phyloP scores from a whole-genome alignment of 2,797 vertebrate genomes.

The Molossus molossus region DNA sequence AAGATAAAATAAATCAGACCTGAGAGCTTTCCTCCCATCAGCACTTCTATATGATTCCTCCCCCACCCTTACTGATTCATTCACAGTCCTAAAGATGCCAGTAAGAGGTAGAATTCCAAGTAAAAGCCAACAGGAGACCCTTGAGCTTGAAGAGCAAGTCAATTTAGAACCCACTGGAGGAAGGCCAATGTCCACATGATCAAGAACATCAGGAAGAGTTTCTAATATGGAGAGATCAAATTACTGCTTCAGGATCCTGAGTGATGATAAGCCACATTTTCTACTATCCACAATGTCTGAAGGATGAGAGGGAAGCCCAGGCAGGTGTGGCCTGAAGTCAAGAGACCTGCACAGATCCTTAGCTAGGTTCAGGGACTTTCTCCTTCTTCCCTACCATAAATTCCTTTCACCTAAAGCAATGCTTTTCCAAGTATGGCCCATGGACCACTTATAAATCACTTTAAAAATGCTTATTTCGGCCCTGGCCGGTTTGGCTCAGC shows the following conservation, averaged over 20 bases:
- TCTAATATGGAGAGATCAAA: not conserved
- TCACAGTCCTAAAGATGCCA: not conserved
- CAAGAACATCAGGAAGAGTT: not conserved
- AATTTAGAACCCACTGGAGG: not conserved
- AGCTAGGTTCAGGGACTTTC: not conserved
- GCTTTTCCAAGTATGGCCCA: not conserved
- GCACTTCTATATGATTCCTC: not conserved
- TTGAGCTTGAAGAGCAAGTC: not conserved
- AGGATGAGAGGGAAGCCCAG: not conserved
- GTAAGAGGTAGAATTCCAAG: not conserved
- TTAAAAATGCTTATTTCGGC: not conserved
- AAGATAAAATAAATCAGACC: not conserved
- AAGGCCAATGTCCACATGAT: not conserved
- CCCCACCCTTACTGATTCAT: not conserved
- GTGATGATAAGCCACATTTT: not conserved
- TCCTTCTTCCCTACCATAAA: not conserved
- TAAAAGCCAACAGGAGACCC: not conserved
- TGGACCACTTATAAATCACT: not conserved
- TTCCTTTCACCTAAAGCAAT: not conserved
- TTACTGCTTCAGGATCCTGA: not conserved
- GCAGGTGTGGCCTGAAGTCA: not conserved
- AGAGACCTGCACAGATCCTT: not conserved
- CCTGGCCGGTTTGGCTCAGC: too few species aligned
- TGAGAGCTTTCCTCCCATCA: not conserved
- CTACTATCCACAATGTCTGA: not conserved